These are phyloP conservation scores for Origma solitaria DNA, from an alignment of 2,113 vertebrate genomes.

Conservation along the genomic window DNA sequence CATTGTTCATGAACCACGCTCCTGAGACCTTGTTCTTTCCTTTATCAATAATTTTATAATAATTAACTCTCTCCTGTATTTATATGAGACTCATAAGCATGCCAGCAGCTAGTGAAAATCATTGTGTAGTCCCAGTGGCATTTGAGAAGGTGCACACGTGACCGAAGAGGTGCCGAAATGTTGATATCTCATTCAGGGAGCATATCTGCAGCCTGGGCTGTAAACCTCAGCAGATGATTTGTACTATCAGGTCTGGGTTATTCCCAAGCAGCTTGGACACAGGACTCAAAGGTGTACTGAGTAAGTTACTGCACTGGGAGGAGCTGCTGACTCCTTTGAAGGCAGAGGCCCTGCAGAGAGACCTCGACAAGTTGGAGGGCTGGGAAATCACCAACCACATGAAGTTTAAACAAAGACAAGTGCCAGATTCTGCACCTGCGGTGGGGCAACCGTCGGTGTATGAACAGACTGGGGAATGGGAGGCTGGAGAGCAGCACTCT, in stretches of 20 bases:
- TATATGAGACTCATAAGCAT: not conserved
- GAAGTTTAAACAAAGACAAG: not conserved
- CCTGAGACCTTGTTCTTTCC: not conserved
- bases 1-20: not conserved
- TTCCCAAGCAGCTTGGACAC: not conserved
- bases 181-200: not conserved
- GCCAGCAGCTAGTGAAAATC: not conserved
- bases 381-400: not conserved
- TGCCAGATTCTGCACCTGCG: not conserved
- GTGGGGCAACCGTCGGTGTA: not conserved
- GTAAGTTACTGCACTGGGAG: not conserved
- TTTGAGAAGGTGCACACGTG: not conserved
- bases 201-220: rapidly evolving
- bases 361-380: not conserved
- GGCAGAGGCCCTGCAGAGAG: not conserved
- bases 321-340: not conserved
- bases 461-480: rapidly evolving
- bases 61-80: not conserved
- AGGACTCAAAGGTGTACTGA: not conserved
- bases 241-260: not conserved
- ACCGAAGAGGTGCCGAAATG: not conserved
- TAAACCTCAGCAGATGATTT: not conserved
- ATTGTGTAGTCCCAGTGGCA: not conserved
- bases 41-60: not conserved
- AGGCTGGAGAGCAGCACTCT: not conserved